Base-by-base conservation (phyloP, 1,140 invertebrate species). In the Pogonomyrmex californicus region DNA sequence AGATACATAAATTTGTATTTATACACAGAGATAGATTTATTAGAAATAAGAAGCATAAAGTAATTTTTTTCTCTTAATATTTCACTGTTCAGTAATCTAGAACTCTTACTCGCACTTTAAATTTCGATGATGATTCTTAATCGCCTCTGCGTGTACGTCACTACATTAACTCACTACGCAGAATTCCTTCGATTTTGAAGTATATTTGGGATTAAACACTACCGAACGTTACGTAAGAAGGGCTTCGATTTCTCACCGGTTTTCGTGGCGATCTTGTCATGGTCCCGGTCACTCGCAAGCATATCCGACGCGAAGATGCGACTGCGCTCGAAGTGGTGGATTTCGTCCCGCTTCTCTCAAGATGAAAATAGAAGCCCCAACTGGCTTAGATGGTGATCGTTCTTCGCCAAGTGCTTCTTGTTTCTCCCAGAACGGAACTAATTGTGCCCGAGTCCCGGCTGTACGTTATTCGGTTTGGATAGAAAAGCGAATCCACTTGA, bases 191-290 rank as follows among this genome's bases (percentile, higher is more conserved):
- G 36, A 54, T 23, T 70, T 60, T 0, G 33, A 33, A 17, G 12
- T 62, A 63, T 56, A 65, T 7, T n/a, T 2, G 36, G 14, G 23
- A 23, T 23, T 9, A 54, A 56, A 56, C n/a, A 30, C 47, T 12
- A 44, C 33, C 17, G 49, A 17, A 23, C n/a, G 6, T 86, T 60
- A 81, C 14, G 33, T 56, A 54, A 87, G 76, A 17, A 75, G 10
- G 33, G 10, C 63, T 44, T n/a, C 14, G 38, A 44, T 36, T 54
- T 73, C 92, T 93, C 85, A 93, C 92, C 92, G 85, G 85, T 88
- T 85, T 91, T 90, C 66, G 89, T 91, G 0, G 88, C 86, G 66
- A 91, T 89, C 36, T 87, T 90, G 44, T 68, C 83, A 51, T 60
- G 86, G 54, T 75, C 86, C 38, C 66, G 70, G 38, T 71, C 56